Percentiles rank a stretch among this genome's conserved stretches.
Conservation (phyloP, 2,113 vertebrate genomes). For the Perca fluviatilis region DNA sequence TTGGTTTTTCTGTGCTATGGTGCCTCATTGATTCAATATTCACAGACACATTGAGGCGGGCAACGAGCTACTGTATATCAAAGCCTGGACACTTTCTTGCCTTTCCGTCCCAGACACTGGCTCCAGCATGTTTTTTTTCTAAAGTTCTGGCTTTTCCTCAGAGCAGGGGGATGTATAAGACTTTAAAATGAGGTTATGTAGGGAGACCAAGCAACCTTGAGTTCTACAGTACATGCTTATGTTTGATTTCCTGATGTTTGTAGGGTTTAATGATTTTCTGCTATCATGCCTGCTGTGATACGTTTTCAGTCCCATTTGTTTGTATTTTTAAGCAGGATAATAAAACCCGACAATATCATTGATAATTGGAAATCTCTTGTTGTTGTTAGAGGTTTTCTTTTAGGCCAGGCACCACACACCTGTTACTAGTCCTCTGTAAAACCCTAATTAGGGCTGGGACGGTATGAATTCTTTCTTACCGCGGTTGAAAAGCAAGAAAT, state of each 20-base stretch:
- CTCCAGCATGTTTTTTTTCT: slow-evolving; percentile 28
- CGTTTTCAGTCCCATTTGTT: neutral
- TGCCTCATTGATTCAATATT: slow-evolving; percentile 77
- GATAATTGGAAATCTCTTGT: neutral
- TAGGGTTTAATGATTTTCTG: neutral
- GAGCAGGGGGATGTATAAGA: neutral
- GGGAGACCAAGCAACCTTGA: neutral
- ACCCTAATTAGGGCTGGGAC: too few species aligned
- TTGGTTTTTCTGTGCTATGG: slow-evolving; percentile 68
- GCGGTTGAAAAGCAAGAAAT: too few species aligned
- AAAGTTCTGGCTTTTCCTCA: slow-evolving; percentile 29
- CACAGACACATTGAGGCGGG: slow-evolving; percentile 59
- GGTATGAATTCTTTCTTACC: too few species aligned
- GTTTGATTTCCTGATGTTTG: neutral
- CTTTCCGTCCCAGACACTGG: slow-evolving; percentile 42
- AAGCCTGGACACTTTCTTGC: slow-evolving; percentile 57
- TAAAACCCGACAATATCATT: neutral
- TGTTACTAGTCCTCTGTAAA: too few species aligned
- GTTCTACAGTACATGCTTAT: neutral
- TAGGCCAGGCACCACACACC: neutral
- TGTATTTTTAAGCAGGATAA: neutral
- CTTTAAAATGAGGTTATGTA: slow-evolving; percentile 19
- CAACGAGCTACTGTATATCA: slow-evolving; percentile 52
- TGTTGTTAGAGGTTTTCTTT: neutral
- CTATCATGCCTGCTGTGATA: neutral